A percentile compares a stretch with the other conserved stretches of the same genome.
Evolutionary conservation across 2,888 invertebrate genomes (phyloP).

Genomic region (Tenodera sinensis): DNA sequence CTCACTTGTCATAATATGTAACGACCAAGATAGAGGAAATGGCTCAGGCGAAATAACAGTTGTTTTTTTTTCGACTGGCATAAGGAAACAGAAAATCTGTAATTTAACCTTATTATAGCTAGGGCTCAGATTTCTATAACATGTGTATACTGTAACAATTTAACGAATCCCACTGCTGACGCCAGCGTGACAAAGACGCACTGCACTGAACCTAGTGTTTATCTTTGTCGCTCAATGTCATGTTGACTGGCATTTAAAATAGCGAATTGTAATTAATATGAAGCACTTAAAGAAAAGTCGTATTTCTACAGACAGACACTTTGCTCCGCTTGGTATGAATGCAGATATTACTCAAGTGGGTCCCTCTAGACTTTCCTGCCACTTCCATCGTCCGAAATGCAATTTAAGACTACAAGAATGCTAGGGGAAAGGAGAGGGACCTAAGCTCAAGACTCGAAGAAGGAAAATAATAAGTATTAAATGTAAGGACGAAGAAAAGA

Average conservation of each 20-base stretch:
- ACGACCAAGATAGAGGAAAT: too few relatives aligned
- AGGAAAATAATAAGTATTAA: background rate
- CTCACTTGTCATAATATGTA: too few relatives aligned
- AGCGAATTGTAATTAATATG: background rate
- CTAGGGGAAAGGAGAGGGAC: background rate
- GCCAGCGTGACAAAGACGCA: too few relatives aligned
- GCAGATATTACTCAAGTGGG: background rate
- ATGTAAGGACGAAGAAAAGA: background rate
- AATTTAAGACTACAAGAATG: background rate
- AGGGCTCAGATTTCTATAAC: too few relatives aligned
- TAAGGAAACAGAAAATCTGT: too few relatives aligned
- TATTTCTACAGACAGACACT: background rate
- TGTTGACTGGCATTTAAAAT: background rate
- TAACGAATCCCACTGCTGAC: too few relatives aligned
- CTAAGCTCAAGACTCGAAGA: background rate
- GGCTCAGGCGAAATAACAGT: too few relatives aligned
- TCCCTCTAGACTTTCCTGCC: background rate
- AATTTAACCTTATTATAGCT: too few relatives aligned
- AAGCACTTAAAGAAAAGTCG: background rate
- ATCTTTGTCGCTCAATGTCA: background rate
- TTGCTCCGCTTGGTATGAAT: background rate
- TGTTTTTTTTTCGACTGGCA: too few relatives aligned
- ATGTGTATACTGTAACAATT: too few relatives aligned
- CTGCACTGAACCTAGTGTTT: too few relatives aligned
- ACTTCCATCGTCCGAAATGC: background rate